These are phyloP conservation scores for Oreonectes daqikongensis DNA, from an alignment of 2,797 vertebrate species.

Conservation along the genomic window DNA sequence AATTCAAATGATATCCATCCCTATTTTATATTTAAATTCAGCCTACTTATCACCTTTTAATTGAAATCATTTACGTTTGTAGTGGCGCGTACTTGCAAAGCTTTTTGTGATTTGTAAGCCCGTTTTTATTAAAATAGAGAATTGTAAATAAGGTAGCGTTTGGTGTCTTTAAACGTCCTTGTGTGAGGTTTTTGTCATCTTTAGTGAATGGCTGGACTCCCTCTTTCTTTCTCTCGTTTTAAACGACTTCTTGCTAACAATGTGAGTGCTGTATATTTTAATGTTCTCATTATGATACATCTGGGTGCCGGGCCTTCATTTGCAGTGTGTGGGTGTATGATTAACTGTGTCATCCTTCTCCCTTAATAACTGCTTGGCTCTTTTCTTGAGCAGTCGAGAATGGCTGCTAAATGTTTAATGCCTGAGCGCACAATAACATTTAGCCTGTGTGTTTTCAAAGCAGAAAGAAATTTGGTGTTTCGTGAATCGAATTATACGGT, in stretches of 20 bases:
- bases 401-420: conserved; percentile 54
- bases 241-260: conserved; percentile 27
- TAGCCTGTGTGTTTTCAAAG: conserved; percentile 41
- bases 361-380: conserved; percentile 53
- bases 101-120: not conserved
- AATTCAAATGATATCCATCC: too few species aligned
- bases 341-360: conserved; percentile 49
- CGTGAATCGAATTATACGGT: not conserved
- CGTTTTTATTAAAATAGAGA: not conserved
- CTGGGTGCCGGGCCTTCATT: conserved; percentile 43
- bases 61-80: not conserved
- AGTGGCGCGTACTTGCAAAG: not conserved
- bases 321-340: conserved; percentile 47
- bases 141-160: conserved; percentile 22
- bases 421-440: conserved; percentile 50
- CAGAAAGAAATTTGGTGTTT: not conserved
- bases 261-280: conserved; percentile 41
- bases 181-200: conserved; percentile 36
- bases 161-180: conserved; percentile 17
- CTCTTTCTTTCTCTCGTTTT: not conserved
- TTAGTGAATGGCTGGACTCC: conserved; percentile 14
- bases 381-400: conserved; percentile 49
- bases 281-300: conserved; percentile 43
- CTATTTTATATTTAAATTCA: conserved; percentile 35
- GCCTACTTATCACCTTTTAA: conserved; percentile 16